Base-by-base conservation (phyloP, 2,113 vertebrate genomes). In the Dendrocopos noguchii region DNA sequence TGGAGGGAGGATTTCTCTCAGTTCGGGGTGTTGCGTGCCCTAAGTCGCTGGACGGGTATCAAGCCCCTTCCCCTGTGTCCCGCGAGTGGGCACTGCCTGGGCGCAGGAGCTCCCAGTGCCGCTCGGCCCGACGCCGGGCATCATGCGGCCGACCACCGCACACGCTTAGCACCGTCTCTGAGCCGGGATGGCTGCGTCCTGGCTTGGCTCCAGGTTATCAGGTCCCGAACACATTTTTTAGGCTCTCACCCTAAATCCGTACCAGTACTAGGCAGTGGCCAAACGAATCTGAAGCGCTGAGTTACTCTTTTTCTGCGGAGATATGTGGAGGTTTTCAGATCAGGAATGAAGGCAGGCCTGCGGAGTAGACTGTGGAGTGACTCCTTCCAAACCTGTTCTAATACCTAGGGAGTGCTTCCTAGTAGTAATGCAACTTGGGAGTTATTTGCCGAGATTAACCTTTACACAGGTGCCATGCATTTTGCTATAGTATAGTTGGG, bases 111-210 rank as follows among this genome's bases (percentile, higher is more conserved):
- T 21, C 19, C 47, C 47, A 22, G 6, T 22, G 21, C 21, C 47
- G 50, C 50, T 24, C 10, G 52, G 52, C 56, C 36, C 13, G n/a
- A 53, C 20, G 7, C 20, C 4, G 53, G 14, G 20, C 27, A 25
- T 39, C 15, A 27, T 7, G n/a, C 12, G 75, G 28, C 16, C 11
- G 27, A 29, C 28, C 22, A 36, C 15, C 67, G 6, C 67, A 17
- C 18, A 2, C 2, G 28, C 46, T 57, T 78, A 0, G 27, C 33
- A 0, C 31, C 21, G 80, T 28, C 57, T 5, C 29, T 0, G 7
- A 14, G 39, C 28, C 14, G 44, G 4, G 36, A 7, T 3, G 6
- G 28, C 61, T 1, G 74, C 25, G 31, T 28, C 16, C n/a, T 52
- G 88, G 31, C 81, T 42, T 1, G 53, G 4, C 83, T 84, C 27